phyloP scores from a whole-genome alignment of 2,797 vertebrate species.

The Alcedo atthis region DNA sequence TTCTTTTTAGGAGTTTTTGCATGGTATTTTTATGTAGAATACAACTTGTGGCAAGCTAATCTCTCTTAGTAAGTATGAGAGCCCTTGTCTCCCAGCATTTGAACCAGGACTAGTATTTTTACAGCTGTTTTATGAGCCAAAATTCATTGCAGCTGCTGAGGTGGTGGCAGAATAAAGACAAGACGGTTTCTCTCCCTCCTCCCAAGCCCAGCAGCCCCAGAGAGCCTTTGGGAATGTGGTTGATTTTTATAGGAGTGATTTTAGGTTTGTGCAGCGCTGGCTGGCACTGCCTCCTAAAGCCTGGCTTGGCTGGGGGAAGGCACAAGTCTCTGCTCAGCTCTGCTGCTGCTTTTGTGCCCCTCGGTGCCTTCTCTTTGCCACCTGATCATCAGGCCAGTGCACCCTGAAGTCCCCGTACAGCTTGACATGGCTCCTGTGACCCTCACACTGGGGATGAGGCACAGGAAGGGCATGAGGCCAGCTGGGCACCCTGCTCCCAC shows the following conservation, averaged over 20 bases:
- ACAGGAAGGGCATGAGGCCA: not conserved
- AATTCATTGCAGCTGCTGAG: conserved; percentile 49
- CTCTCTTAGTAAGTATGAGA: not conserved
- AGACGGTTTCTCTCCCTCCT: conserved; percentile 23
- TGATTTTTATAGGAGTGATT: not conserved
- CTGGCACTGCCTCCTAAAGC: not conserved
- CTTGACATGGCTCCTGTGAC: not conserved
- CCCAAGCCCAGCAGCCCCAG: not conserved
- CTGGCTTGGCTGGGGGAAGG: not conserved
- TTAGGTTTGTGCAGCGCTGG: not conserved
- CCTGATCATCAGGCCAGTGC: not conserved
- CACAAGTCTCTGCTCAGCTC: not conserved
- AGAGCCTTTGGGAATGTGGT: not conserved
- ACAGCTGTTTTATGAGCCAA: conserved; percentile 51
- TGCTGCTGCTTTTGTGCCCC: not conserved
- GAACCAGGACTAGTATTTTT: conserved; percentile 48
- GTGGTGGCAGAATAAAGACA: conserved; percentile 45
- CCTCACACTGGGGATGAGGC: fast-evolving
- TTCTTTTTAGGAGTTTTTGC: conserved; percentile 9
- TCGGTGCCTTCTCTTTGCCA: not conserved
- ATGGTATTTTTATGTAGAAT: conserved; percentile 25
- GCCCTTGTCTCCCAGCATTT: not conserved
- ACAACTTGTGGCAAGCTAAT: not conserved
- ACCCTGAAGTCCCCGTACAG: fast-evolving
- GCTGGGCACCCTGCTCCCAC: fast-evolving